A percentile compares a stretch with the other conserved stretches of the same genome.
These are phyloP conservation scores for Lissonota sp. DNA, from an alignment of 2,888 invertebrate species.

Conservation along the genomic window DNA sequence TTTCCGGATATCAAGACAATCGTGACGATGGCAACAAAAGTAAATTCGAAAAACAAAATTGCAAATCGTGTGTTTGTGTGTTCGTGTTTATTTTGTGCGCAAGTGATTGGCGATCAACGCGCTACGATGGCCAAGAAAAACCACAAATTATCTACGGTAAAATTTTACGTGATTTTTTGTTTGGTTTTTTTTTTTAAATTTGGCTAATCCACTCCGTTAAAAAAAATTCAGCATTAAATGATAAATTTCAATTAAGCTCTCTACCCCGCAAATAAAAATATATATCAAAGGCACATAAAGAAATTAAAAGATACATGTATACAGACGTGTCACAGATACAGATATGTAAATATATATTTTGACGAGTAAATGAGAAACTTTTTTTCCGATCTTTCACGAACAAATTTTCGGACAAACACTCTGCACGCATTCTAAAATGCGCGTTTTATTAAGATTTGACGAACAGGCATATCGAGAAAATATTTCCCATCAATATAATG, in stretches of 20 bases:
- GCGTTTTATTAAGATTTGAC: slow-evolving; percentile 1
- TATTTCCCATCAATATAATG: slow-evolving; percentile 12
- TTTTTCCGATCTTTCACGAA: no score
- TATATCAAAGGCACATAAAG: slow-evolving; percentile 76
- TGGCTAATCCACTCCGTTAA: slow-evolving; percentile 58
- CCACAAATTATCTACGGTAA: slow-evolving; percentile 76
- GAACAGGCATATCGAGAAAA: slow-evolving; percentile 15
- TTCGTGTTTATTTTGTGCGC: slow-evolving; percentile 65
- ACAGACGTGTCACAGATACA: slow-evolving; percentile 47
- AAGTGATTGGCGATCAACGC: slow-evolving; percentile 79
- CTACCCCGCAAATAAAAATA: slow-evolving; percentile 86
- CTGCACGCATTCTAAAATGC: slow-evolving; percentile 53
- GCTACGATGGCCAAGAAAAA: slow-evolving; percentile 74
- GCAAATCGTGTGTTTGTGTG: slow-evolving; percentile 44
- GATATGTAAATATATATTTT: slow-evolving; percentile 19
- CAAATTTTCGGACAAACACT: slow-evolving; percentile 53
- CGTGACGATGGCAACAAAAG: slow-evolving; percentile 47
- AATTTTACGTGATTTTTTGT: slow-evolving; percentile 41
- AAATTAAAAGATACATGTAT: slow-evolving; percentile 48
- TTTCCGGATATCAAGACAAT: slow-evolving; percentile 37
- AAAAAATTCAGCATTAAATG: slow-evolving; percentile 72
- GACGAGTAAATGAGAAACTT: slow-evolving; percentile 36
- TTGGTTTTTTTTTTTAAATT: slow-evolving; percentile 42
- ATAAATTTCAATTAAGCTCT: slow-evolving; percentile 85
- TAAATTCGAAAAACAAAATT: slow-evolving; percentile 40